These are phyloP conservation scores for Cepphus grylle DNA, from an alignment of 2,113 vertebrate species.

Conservation along the genomic window DNA sequence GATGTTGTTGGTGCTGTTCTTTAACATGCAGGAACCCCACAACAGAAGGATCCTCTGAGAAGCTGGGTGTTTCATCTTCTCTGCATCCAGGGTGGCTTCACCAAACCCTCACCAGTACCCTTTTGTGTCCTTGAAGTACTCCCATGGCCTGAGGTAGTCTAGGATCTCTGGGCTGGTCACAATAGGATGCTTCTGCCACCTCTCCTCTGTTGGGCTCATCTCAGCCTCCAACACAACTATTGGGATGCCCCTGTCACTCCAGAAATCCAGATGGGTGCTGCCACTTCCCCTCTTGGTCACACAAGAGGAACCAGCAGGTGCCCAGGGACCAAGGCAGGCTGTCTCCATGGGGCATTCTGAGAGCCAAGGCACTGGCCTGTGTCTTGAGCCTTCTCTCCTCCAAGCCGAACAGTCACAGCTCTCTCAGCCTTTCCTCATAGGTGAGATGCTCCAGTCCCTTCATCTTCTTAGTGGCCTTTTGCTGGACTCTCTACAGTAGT, in stretches of 20 bases:
- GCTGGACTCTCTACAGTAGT: background rate
- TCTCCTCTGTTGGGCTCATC: background rate
- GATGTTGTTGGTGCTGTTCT: background rate
- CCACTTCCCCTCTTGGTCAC: background rate
- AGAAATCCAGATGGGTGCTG: background rate
- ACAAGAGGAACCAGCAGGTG: background rate
- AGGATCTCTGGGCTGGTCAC: background rate
- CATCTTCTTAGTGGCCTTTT: background rate
- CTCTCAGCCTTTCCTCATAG: background rate
- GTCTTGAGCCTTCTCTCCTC: background rate
- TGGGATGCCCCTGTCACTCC: background rate
- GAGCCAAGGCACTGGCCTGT: background rate
- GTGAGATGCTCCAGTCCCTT: too few species aligned
- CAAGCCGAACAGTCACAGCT: background rate
- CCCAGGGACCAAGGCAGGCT: background rate
- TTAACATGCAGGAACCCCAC: background rate
- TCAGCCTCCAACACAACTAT: background rate
- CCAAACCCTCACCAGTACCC: background rate
- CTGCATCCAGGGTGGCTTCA: background rate
- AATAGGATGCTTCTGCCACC: background rate
- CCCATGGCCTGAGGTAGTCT: too few species aligned
- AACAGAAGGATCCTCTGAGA: background rate
- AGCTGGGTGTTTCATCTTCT: background rate
- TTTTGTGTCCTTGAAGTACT: background rate
- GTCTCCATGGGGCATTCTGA: background rate